Percentiles rank a stretch among this genome's conserved stretches.
phyloP scores from a whole-genome alignment of 2,113 vertebrate species.

The Garra rufa region DNA sequence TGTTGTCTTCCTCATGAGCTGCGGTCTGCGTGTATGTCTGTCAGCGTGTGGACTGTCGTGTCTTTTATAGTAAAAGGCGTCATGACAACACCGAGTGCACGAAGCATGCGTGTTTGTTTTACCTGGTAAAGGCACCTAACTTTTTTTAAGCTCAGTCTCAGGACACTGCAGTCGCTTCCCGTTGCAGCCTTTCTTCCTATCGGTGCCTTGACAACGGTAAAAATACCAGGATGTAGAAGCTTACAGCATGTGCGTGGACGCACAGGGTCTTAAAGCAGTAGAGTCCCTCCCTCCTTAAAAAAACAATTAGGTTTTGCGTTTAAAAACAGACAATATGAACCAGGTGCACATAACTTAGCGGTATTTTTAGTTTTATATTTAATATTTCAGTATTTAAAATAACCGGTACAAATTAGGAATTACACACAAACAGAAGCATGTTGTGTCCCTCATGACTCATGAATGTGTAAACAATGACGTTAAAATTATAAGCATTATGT shows the following conservation, averaged over 20 bases:
- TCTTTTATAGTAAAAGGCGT: slow-evolving; percentile 52
- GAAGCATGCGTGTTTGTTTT: slow-evolving; percentile 73
- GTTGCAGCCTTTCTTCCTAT: slow-evolving; percentile 65
- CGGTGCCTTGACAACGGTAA: slow-evolving; percentile 77
- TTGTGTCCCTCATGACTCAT: background rate
- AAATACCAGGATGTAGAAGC: slow-evolving; percentile 81
- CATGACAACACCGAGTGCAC: slow-evolving; percentile 18
- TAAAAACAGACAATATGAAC: background rate
- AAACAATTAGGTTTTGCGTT: background rate
- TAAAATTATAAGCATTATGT: no score
- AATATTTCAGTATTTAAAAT: no score
- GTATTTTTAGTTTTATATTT: no score
- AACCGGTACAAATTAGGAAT: no score
- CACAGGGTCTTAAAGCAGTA: slow-evolving; percentile 59
- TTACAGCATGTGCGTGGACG: background rate
- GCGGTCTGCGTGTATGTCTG: slow-evolving; percentile 56
- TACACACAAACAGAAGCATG: background rate
- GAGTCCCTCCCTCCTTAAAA: background rate
- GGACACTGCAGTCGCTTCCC: slow-evolving; percentile 75
- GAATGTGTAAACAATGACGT: no score
- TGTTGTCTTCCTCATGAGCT: slow-evolving; percentile 75
- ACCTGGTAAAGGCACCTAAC: slow-evolving; percentile 72
- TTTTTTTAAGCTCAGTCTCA: slow-evolving; percentile 65
- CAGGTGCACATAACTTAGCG: background rate
- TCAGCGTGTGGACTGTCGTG: slow-evolving; percentile 6